Evolutionary conservation across 2,113 vertebrate species (phyloP).

Genomic region (Rafetus swinhoei): DNA sequence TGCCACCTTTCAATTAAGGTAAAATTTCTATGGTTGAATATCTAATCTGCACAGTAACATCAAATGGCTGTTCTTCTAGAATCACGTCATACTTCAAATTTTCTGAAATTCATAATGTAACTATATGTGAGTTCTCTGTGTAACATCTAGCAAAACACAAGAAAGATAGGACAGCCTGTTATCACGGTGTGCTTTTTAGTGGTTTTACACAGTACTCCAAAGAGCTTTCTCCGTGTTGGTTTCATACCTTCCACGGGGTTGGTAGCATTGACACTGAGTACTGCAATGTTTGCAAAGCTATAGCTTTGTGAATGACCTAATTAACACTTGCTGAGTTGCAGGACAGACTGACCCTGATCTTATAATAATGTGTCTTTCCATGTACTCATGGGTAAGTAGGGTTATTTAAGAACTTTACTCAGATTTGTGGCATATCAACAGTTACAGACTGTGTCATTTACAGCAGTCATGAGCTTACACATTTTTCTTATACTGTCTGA

Average conservation of each 20-base stretch:
- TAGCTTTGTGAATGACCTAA: conserved; percentile 5
- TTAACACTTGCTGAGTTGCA: neutral
- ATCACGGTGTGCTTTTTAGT: neutral
- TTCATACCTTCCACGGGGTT: neutral
- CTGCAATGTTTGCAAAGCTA: neutral
- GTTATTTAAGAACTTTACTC: conserved; percentile 55
- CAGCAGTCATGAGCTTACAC: conserved; percentile 26
- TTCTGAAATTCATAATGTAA: neutral
- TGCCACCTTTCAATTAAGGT: neutral
- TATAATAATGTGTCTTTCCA: neutral
- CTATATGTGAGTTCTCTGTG: neutral
- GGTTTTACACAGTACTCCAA: neutral
- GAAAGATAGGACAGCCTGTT: neutral
- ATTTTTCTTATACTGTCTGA: conserved; percentile 30
- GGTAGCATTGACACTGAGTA: neutral
- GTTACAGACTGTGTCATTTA: conserved; percentile 53
- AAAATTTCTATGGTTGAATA: neutral
- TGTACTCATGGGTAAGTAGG: neutral
- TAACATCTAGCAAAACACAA: neutral
- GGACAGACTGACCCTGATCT: neutral
- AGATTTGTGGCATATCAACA: conserved; percentile 43
- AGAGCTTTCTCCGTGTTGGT: neutral
- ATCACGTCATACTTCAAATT: neutral
- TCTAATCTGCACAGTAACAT: neutral
- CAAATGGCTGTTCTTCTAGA: neutral